These are phyloP conservation scores for Lasiommata megera DNA, from an alignment of 2,888 invertebrate genomes.

Conservation along the genomic window DNA sequence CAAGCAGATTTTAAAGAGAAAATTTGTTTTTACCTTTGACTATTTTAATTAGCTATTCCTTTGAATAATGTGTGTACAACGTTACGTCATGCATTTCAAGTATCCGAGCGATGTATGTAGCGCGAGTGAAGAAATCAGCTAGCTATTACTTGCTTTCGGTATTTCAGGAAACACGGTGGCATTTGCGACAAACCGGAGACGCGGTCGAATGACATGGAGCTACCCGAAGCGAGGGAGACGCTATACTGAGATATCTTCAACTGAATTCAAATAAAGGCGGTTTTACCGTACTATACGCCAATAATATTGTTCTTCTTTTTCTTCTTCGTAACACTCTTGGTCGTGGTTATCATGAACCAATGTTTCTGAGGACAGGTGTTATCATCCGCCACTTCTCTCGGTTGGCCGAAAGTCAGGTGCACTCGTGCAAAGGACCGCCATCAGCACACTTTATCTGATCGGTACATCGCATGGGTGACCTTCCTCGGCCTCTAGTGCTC, in stretches of 20 bases:
- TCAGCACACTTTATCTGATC: too few relatives aligned
- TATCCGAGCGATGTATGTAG: conserved; percentile 11
- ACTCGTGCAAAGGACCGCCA: too few relatives aligned
- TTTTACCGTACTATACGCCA: too few relatives aligned
- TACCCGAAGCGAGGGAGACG: background rate
- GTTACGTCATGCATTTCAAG: conserved; percentile 6
- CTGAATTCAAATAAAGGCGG: conserved; percentile 9
- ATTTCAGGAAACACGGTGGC: conserved; percentile 13
- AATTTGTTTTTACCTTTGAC: background rate
- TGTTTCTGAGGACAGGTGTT: too few relatives aligned
- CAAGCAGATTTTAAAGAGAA: background rate
- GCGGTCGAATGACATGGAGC: conserved; percentile 3
- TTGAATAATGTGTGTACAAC: background rate
- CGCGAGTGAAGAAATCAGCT: conserved; percentile 13
- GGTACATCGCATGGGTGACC: too few relatives aligned
- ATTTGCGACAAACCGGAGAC: conserved; percentile 5
- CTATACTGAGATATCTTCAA: background rate
- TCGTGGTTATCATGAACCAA: too few relatives aligned
- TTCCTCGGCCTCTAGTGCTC: too few relatives aligned
- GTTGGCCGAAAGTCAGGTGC: too few relatives aligned
- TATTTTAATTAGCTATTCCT: background rate
- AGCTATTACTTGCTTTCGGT: conserved; percentile 13
- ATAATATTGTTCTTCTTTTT: too few relatives aligned
- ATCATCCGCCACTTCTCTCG: too few relatives aligned
- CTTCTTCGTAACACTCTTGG: too few relatives aligned